A percentile compares a stretch with the other conserved stretches of the same genome.
Conservation (phyloP, 2,797 vertebrate species). For the Scyliorhinus canicula region DNA sequence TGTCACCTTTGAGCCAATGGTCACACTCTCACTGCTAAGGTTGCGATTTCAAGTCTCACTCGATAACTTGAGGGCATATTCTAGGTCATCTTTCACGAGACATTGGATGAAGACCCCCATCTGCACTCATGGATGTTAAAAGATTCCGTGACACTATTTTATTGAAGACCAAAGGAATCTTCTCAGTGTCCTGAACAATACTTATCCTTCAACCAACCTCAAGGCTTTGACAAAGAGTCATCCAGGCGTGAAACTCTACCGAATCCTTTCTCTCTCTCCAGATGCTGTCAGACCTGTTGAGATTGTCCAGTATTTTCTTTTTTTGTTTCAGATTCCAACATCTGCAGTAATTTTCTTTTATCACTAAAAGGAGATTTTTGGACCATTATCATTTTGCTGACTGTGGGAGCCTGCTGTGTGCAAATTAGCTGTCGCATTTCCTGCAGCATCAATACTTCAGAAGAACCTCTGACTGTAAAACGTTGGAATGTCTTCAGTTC, state of each 20-base stretch:
- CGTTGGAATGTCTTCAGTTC: background rate
- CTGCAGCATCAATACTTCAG: background rate
- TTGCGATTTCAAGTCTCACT: background rate
- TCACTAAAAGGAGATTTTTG: background rate
- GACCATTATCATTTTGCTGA: background rate
- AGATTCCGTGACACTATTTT: background rate
- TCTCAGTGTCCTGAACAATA: background rate
- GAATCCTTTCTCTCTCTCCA: no score
- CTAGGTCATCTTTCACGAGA: background rate
- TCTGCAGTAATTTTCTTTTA: no score
- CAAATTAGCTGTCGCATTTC: background rate
- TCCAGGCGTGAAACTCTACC: no score
- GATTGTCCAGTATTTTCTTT: no score
- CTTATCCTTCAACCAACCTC: background rate
- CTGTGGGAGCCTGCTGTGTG: background rate
- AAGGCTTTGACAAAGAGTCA: no score
- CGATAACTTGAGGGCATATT: background rate
- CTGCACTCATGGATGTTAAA: background rate
- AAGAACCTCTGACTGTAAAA: background rate
- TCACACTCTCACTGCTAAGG: background rate
- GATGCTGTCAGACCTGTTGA: no score
- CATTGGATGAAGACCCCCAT: background rate
- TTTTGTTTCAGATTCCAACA: no score
- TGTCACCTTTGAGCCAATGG: no score
- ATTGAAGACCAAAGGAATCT: background rate